Base-by-base conservation (phyloP, 2,113 vertebrate genomes). In the Dryoscopus gambensis region DNA sequence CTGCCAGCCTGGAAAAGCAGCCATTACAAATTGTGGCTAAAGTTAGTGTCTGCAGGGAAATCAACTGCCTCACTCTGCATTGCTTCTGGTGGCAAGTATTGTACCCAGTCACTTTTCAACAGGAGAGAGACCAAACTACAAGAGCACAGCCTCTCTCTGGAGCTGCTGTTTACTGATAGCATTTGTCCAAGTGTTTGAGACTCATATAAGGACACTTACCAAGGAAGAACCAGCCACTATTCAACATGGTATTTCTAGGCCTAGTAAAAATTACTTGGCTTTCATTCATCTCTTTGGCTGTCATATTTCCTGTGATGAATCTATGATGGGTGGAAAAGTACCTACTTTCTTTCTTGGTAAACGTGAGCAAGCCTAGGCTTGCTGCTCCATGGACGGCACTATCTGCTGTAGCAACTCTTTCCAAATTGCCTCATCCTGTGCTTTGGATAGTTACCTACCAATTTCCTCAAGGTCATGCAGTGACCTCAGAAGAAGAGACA, bases 181-280 rank as follows among this genome's bases (percentile, higher is more conserved):
- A 2, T 9, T 22, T 49, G 28, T 33, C 42, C 67, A 23, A 33
- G 17, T 15, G 31, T n/a, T 53, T 59, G 62, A 67, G 70, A 55
- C 25, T 35, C 31, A 46, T 9, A 53, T 16, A 39, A 0, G 1
- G 85, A 30, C 5, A 0, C 46, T 24, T 27, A 30, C 19, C 1
- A 2, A 50, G 50, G n/a, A 70, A 22, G 15, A 47, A 10, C 31
- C 79, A 67, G 22, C 16, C 75, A 71, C 47, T 37, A 24, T 44
- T 75, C 55, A 70, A 75, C 5, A 11, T 5, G 3, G 15, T 16
- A 23, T 65, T 76, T 53, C 30, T 28, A 15, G 16, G 31, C 8
- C 56, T 62, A 30, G 23, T 37, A 46, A 82, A 92, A 82, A 37
- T 46, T 4, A 47, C 42, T n/a, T 53, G 47, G 11, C 40, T 74